These are phyloP conservation scores for Sebastes trivittatus DNA, from an alignment of 2,797 vertebrate species.

Conservation along the genomic window DNA sequence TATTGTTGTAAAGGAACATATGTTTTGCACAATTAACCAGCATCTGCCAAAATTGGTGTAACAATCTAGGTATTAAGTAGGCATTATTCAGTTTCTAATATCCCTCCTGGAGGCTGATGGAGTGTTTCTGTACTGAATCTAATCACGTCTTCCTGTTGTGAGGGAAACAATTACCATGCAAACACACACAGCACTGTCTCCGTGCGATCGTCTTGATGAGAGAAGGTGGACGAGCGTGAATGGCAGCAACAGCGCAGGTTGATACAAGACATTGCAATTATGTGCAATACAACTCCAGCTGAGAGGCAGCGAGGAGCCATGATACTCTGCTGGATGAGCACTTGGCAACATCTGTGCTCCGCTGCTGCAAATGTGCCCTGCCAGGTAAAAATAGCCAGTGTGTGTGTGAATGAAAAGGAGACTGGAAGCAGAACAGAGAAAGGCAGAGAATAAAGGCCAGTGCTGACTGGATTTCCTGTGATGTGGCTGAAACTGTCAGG, in stretches of 20 bases:
- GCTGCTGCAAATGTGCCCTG: neutral
- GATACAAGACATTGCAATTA: constrained; percentile 4
- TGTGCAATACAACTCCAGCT: neutral
- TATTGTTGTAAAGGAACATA: neutral
- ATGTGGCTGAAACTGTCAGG: constrained; percentile 46
- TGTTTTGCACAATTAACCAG: neutral
- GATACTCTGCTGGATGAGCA: neutral
- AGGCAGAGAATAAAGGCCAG: constrained; percentile 16
- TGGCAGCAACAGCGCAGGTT: neutral
- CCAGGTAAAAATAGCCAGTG: constrained; percentile 2
- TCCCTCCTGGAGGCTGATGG: neutral
- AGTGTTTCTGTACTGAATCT: neutral
- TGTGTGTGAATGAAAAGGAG: neutral
- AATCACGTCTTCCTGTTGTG: neutral
- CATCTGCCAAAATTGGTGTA: neutral
- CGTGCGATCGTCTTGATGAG: neutral
- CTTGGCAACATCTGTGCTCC: neutral
- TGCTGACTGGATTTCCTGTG: constrained; percentile 21
- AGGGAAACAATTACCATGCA: neutral
- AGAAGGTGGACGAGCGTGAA: neutral
- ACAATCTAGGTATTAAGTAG: neutral
- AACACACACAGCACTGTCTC: neutral
- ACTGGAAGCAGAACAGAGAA: neutral
- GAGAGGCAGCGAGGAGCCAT: neutral
- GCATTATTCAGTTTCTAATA: neutral